Percentiles rank a stretch among this genome's conserved stretches.
Conservation (phyloP, 2,113 vertebrate genomes). For the Oncorhynchus masou region DNA sequence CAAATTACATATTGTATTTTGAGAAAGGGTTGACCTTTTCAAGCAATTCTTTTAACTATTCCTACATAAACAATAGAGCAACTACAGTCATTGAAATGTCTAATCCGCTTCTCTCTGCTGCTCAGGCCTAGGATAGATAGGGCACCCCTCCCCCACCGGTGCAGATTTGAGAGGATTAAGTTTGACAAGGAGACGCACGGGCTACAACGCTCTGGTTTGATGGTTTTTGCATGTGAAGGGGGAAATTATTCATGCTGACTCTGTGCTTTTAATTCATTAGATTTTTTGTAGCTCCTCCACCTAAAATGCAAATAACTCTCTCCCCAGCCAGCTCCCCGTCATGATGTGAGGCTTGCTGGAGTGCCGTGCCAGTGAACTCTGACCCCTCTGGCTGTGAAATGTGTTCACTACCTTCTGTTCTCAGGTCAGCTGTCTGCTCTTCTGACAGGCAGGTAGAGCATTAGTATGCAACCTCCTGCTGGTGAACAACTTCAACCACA, state of each 20-base stretch:
- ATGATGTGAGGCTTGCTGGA: not conserved
- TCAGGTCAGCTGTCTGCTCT: constrained; percentile 35
- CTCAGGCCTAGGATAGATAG: not conserved
- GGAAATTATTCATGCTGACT: constrained; percentile 19
- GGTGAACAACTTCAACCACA: not conserved
- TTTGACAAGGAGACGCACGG: constrained; percentile 5
- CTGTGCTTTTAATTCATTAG: constrained; percentile 12
- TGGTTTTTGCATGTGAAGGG: constrained; percentile 18
- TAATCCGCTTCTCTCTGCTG: not conserved
- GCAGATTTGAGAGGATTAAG: constrained; percentile 8
- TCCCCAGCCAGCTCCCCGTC: not conserved
- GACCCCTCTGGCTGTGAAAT: constrained; percentile 16
- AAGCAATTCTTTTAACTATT: not conserved
- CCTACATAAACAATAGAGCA: not conserved
- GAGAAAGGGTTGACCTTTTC: not conserved
- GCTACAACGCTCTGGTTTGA: not conserved
- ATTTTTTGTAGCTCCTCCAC: constrained; percentile 18
- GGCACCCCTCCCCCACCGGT: not conserved
- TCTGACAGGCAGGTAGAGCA: constrained; percentile 22
- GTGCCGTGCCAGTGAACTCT: constrained; percentile 17
- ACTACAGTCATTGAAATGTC: not conserved
- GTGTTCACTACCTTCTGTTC: constrained; percentile 35
- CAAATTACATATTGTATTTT: not conserved
- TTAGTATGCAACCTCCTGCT: constrained; percentile 23
- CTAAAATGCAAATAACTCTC: constrained; percentile 40